Base-by-base conservation (phyloP, 2,113 vertebrate genomes). In the Protobothrops mucrosquamatus region DNA sequence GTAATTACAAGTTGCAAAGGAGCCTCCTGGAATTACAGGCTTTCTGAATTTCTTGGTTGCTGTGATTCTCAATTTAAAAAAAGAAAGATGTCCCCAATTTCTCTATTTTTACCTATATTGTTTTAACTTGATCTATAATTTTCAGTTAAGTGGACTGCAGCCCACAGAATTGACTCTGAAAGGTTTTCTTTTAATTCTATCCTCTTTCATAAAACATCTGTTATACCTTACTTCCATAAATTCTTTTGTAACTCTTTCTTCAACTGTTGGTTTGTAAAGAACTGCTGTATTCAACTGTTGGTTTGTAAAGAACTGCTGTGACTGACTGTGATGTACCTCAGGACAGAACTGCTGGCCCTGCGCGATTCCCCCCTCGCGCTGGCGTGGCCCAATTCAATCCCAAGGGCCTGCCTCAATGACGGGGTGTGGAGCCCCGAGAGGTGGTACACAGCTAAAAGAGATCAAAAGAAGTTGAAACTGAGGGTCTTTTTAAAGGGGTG, bases 81-180 rank as follows among this genome's bases (percentile, higher is more conserved):
- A 95, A 64, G 15, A n/a, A 92, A n/a, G n/a, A 64, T 89, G 89
- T 54, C 93, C 88, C 95, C 96, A 96, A 96, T 96, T 97, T 69
- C 94, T 96, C 92, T 97, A 97, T 96, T 97, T 98, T 98, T 97
- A 94, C 94, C 93, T 92, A 43, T 96, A 94, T 95, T 97, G 96
- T 96, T 97, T 97, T 97, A 96, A 94, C 95, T 94, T 94, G 57
- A 96, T 97, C 96, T 98, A 2, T 98, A 97, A 98, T 98, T 98
- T 98, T 96, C 96, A 97, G 95, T 97, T 94, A 94, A 89, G 92
- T 91, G 91, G 94, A 96, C 87, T 91, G 55, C 91, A 92, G 18
- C 93, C 95, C 96, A 97, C 93, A 96, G 95, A 94, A 95, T 94
- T 93, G 23, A 74, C 64, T 93, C 92, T 89, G 95, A 93, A 94